phyloP scores from a whole-genome alignment of 2,888 invertebrate species.

The Eurytoma californica region DNA sequence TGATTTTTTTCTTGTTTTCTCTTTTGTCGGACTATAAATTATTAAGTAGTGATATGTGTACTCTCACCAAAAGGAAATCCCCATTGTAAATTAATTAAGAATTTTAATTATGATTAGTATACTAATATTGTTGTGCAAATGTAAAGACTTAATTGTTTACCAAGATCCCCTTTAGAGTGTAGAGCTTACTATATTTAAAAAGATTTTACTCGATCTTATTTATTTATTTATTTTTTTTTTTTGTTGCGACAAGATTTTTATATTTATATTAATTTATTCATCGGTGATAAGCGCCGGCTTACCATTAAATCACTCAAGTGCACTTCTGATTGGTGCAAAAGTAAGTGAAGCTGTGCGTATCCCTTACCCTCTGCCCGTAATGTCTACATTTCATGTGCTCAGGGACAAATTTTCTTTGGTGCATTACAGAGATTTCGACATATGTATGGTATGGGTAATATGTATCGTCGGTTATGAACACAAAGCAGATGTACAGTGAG shows the following conservation, averaged over 20 bases:
- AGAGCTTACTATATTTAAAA: constrained; percentile 5
- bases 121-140: not conserved
- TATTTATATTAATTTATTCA: constrained; percentile 10
- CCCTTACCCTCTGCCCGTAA: constrained; percentile 68
- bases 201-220: too few species aligned
- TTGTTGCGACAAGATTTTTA: too few species aligned
- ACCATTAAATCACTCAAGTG: constrained; percentile 62
- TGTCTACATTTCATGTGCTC: constrained; percentile 60
- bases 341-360: constrained; percentile 68
- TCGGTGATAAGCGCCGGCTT: constrained; percentile 62
- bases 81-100: constrained; percentile 11
- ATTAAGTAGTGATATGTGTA: too few species aligned
- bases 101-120: not conserved
- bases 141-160: constrained; percentile 50
- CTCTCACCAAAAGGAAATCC: too few species aligned
- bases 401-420: constrained; percentile 51
- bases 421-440: constrained; percentile 41
- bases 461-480: constrained; percentile 51
- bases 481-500: constrained; percentile 52
- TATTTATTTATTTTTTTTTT: too few species aligned
- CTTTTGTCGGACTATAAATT: too few species aligned
- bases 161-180: too few species aligned
- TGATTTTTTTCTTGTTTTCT: too few species aligned
- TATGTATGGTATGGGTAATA: constrained; percentile 51
- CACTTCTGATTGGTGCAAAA: constrained; percentile 65